These are phyloP conservation scores for Spialia ferax DNA, from an alignment of 2,888 invertebrate species.

Conservation along the genomic window DNA sequence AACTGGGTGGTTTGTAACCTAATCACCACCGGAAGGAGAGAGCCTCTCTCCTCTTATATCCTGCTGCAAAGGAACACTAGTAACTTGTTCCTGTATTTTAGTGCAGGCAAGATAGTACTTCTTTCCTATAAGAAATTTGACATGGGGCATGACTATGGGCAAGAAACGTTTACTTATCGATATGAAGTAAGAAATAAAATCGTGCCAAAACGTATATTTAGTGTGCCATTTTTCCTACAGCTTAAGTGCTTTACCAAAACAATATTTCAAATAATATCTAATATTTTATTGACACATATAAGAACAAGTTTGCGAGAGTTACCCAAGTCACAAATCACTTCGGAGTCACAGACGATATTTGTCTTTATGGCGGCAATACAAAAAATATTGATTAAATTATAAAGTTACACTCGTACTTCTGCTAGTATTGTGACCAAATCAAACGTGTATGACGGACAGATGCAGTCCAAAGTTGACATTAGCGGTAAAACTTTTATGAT, in stretches of 20 bases:
- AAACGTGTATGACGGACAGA: background rate
- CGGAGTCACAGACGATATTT: conserved; percentile 7
- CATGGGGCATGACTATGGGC: too few relatives aligned
- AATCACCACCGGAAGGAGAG: too few relatives aligned
- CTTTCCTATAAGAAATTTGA: too few relatives aligned
- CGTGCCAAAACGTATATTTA: background rate
- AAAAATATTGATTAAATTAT: conserved; percentile 28
- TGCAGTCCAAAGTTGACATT: background rate
- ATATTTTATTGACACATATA: conserved; percentile 8
- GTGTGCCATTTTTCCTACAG: background rate
- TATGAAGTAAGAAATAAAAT: background rate
- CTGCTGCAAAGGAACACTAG: too few relatives aligned
- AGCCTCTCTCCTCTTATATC: too few relatives aligned
- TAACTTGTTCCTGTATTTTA: too few relatives aligned
- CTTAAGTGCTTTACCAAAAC: conserved; percentile 8
- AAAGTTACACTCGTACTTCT: conserved; percentile 18
- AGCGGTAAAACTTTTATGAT: background rate
- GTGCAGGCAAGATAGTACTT: background rate
- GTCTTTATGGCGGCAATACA: conserved; percentile 21
- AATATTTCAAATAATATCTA: conserved; percentile 7
- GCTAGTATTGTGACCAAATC: background rate
- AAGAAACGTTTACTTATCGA: too few relatives aligned
- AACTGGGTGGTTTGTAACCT: too few relatives aligned
- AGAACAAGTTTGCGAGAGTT: conserved; percentile 13
- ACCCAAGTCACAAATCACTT: conserved; percentile 16